phyloP scores from a whole-genome alignment of 2,888 invertebrate species.

The Dynastes hyllus region DNA sequence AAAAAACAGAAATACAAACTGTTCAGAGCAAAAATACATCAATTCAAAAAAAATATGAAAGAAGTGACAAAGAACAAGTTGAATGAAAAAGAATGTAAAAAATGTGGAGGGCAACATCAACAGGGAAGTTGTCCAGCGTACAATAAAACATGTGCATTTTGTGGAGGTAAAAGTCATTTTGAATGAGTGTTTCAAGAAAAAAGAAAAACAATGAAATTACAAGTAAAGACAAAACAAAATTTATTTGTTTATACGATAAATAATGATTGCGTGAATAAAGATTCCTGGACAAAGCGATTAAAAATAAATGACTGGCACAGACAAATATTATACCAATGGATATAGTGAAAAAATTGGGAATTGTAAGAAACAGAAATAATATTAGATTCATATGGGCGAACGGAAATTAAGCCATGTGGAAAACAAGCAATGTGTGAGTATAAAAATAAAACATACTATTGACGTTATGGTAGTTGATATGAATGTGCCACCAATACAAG shows the following conservation, averaged over 20 bases:
- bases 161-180: background rate
- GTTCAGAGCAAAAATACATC: background rate
- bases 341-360: background rate
- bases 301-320: background rate
- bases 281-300: background rate
- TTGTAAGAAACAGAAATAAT: background rate
- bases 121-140: background rate
- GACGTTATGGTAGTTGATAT: too few relatives aligned
- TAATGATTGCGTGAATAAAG: background rate
- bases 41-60: slow-evolving; percentile 3
- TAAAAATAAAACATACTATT: too few relatives aligned
- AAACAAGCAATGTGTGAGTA: too few relatives aligned
- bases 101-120: background rate
- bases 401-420: background rate
- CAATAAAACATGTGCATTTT: background rate
- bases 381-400: background rate
- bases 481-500: too few relatives aligned
- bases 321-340: slow-evolving; percentile 5
- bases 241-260: background rate
- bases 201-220: background rate
- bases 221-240: background rate
- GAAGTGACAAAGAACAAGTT: background rate
- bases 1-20: background rate
- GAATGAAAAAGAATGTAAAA: background rate
- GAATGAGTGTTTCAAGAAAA: background rate